These are phyloP conservation scores for Microplitis deprimator DNA, from an alignment of 2,888 invertebrate species.

Conservation along the genomic window DNA sequence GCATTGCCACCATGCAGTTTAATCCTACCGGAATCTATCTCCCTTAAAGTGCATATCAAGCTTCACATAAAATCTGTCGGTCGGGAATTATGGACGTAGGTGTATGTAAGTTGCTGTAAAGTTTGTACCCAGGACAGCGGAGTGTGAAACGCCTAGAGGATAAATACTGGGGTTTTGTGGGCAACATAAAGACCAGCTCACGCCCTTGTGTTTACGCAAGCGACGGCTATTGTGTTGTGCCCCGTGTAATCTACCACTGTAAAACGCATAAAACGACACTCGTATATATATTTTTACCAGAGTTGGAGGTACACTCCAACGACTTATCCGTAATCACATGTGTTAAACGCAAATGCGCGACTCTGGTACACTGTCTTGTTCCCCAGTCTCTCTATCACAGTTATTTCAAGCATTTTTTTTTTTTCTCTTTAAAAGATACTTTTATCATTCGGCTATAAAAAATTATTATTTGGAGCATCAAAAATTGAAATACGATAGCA, in stretches of 20 bases:
- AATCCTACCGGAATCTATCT: too few relatives aligned
- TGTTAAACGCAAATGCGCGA: not conserved
- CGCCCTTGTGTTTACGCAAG: conserved; percentile 39
- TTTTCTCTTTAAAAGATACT: not conserved
- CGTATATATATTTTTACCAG: conserved; percentile 4
- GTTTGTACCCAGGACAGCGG: too few relatives aligned
- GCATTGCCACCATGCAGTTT: too few relatives aligned
- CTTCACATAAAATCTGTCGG: too few relatives aligned
- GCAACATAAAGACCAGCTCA: not conserved
- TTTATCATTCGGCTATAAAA: too few relatives aligned
- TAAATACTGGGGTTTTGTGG: too few relatives aligned
- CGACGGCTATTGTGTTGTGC: conserved; percentile 12
- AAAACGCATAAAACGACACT: conserved; percentile 28
- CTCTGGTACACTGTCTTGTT: conserved; percentile 1
- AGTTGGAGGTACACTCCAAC: too few relatives aligned
- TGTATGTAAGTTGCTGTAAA: too few relatives aligned
- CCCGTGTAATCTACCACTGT: conserved; percentile 36
- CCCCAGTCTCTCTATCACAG: not conserved
- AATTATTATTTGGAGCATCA: not conserved
- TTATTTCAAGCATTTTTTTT: too few relatives aligned
- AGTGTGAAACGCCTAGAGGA: too few relatives aligned
- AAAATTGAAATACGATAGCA: not conserved
- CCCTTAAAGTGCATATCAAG: too few relatives aligned
- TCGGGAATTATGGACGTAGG: too few relatives aligned
- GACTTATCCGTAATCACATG: conserved; percentile 5